These are phyloP conservation scores for Gryllus bimaculatus DNA, from an alignment of 1,140 invertebrate genomes.

Conservation along the genomic window DNA sequence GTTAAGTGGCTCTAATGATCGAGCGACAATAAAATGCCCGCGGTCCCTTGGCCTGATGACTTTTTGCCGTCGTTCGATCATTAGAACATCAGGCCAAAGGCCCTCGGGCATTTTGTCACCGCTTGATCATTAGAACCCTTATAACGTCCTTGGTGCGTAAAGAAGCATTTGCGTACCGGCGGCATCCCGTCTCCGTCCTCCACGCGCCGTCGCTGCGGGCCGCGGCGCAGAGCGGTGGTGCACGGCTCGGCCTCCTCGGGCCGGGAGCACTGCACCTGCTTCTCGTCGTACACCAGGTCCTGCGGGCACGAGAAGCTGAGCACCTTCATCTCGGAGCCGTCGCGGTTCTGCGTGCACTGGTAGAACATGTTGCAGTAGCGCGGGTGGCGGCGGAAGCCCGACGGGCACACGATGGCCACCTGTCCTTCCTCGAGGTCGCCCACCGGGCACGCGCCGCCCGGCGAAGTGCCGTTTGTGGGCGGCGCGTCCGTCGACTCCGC, in stretches of 20 bases:
- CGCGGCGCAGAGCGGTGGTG: not conserved
- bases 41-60: too few relatives aligned
- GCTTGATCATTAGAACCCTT: too few relatives aligned
- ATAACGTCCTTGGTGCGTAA: too few relatives aligned
- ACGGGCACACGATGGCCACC: constrained; percentile 61
- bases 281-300: constrained; percentile 63
- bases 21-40: too few relatives aligned
- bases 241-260: constrained; percentile 26
- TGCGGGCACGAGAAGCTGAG: constrained; percentile 63
- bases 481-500: too few relatives aligned
- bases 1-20: too few relatives aligned
- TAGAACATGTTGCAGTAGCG: constrained; percentile 77
- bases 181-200: not conserved
- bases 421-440: constrained; percentile 41
- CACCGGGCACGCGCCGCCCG: constrained; percentile 14
- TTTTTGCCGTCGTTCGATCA: too few relatives aligned
- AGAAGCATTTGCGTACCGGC: not conserved
- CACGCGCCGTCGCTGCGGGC: not conserved
- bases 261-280: constrained; percentile 56
- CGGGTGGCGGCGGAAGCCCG: constrained; percentile 70
- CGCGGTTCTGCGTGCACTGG: constrained; percentile 57
- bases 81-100: too few relatives aligned
- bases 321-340: constrained; percentile 58
- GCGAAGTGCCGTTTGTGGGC: not conserved
- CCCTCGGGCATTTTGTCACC: too few relatives aligned